Percentiles rank a stretch among this genome's conserved stretches.
phyloP scores from a whole-genome alignment of 2,797 vertebrate genomes.

The Hippoglossus hippoglossus region DNA sequence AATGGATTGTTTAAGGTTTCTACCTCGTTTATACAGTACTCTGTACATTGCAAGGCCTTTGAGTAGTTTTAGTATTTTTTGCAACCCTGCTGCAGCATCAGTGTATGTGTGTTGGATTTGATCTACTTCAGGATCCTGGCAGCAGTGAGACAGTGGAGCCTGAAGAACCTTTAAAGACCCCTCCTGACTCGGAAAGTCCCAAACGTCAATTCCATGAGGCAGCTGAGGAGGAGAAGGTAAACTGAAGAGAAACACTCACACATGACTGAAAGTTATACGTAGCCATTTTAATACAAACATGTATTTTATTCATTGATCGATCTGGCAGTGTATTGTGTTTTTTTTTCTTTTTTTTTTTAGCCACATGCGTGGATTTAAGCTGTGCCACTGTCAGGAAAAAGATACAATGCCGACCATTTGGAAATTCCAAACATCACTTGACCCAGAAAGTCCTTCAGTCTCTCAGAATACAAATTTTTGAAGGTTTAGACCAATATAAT shows the following conservation, averaged over 20 bases:
- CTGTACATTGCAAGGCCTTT: neutral
- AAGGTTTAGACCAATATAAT: too few relatives aligned
- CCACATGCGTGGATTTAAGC: too few relatives aligned
- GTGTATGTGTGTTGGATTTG: conserved; percentile 46
- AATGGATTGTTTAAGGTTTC: neutral
- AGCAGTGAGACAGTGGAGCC: conserved; percentile 59
- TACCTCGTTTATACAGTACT: neutral
- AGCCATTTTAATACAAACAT: neutral
- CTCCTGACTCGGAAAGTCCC: conserved; percentile 73
- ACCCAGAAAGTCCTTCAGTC: too few relatives aligned
- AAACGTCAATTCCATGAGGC: conserved; percentile 75
- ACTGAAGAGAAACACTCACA: neutral
- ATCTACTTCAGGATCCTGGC: conserved; percentile 72
- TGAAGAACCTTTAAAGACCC: conserved; percentile 55
- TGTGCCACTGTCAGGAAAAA: too few relatives aligned
- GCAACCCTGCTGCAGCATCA: conserved; percentile 11
- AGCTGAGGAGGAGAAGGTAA: conserved; percentile 65
- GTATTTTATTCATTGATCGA: neutral
- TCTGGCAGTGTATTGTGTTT: too few relatives aligned
- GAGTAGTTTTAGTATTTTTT: neutral
- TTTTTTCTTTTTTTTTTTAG: too few relatives aligned
- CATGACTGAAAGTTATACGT: neutral
- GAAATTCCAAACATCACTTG: too few relatives aligned
- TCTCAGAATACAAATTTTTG: too few relatives aligned
- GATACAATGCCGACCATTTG: too few relatives aligned